Evolutionary conservation across 2,113 vertebrate species (phyloP).

Genomic region (Cyanistes caeruleus): DNA sequence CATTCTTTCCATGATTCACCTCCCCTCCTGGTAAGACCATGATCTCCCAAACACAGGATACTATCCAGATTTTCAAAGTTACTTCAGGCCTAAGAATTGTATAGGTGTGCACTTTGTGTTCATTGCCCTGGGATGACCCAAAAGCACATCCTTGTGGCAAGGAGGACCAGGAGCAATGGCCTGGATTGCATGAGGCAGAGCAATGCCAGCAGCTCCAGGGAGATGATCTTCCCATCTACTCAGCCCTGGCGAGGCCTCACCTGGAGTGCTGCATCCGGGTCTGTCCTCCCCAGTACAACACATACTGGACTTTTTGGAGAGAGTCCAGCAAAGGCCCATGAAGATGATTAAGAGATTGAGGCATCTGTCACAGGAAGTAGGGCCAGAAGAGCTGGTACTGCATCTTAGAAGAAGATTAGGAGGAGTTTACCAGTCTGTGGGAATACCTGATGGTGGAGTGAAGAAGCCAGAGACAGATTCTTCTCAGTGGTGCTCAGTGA

Average conservation of each 20-base stretch:
- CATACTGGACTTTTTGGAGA: background rate
- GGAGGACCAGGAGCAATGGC: background rate
- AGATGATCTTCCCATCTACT: background rate
- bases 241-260: background rate
- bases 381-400: background rate
- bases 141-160: background rate
- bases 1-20: background rate
- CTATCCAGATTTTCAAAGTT: background rate
- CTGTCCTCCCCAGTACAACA: background rate
- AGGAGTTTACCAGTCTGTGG: background rate
- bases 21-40: background rate
- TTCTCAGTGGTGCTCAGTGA: background rate
- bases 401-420: background rate
- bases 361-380: background rate
- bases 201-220: background rate
- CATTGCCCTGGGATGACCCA: background rate
- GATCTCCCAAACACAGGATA: background rate
- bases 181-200: background rate
- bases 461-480: background rate
- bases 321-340: background rate
- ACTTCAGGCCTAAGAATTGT: background rate
- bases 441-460: background rate
- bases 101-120: background rate
- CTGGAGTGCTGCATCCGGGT: background rate
- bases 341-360: background rate